Evolutionary conservation across 2,113 vertebrate species (phyloP), one percentile per base, ranked within the genome.

Genomic region (Sarotherodon lohbergeri): DNA sequence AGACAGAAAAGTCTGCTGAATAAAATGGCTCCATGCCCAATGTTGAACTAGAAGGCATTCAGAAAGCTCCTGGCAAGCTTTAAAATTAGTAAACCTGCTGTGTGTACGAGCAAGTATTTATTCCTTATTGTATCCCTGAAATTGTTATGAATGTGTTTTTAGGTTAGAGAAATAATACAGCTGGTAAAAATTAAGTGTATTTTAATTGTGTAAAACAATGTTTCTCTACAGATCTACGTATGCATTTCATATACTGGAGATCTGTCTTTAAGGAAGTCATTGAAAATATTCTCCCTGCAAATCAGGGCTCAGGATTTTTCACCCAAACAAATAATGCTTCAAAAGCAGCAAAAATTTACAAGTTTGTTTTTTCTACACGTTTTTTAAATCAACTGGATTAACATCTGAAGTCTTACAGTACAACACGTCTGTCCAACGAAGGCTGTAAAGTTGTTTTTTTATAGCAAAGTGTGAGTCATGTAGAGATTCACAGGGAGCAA

Each of bases 1-100:
- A 86, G 90, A 85, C 48, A 43, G 86, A 83, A 88, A 92, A 66
- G 76, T 86, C 9, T 29, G 34, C 89, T 78, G 82, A 83, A 89
- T 76, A 50, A 85, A 81, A 83, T 81, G 57, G 34, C 80, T 50
- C 36, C 6, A 12, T 61, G 63, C 54, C 36, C 4, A 3, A 39
- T 9, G 24, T 41, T 85, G 46, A 87, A 84, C 7, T 24, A 71
- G 1, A 83, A 48, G 81, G 55, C 24, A 17, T 57, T 34, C 24
- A 22, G 32, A 57, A 24, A 81, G 61, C 24, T 80, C 32, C 32
- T 29, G 32, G 39, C 6, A n/a, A 29, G 27, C 24, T 73, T 27
- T 22, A 22, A 16, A 61, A 59, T 2, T 1, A 32, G 29, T 43
- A 48, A 84, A 81, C 24, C 11, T 83, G 9, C 13, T 54, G 22